Evolutionary conservation across 2,113 vertebrate genomes (phyloP), one percentile per base, ranked within the genome.

Genomic region (Toxotes chatareus): DNA sequence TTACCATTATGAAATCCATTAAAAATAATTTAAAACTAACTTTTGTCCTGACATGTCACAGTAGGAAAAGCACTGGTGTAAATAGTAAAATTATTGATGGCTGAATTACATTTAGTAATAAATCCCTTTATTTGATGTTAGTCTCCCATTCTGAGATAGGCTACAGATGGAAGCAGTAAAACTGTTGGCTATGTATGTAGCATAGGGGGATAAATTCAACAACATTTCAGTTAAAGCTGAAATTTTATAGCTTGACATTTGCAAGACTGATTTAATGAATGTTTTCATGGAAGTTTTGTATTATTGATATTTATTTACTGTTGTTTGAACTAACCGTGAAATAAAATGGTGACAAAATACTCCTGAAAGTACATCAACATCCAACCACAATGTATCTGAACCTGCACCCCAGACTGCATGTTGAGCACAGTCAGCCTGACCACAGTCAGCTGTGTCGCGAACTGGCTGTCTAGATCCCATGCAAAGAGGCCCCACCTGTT

Each of bases 391-490:
- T 36, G 59, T 61, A 69, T 78, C 17, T 66, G 68, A 78, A 77
- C 36, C 38, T 80, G 49, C 68, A 74, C 71, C 74, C 70, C 73
- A 85, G 55, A 73, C 76, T 74, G 60, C 82, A 67, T 49, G 55
- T 49, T 32, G 73, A 53, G 70, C 77, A 65, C 69, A 67, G 32
- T 68, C 17, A 82, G 71, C 32, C 83, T 85, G 85, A 89, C 88
- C 90, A 88, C 90, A 91, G 55, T 85, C 63, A 73, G 79, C 68
- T 84, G 72, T 79, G 64, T 69, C 31, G 67, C 16, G 38, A 56
- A 74, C 70, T 46, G 27, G 34, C 79, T 84, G 85, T 89, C 86
- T 91, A 74, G 74, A 90, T 79, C 32, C 71, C 73, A 88, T 82
- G 80, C 68, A 75, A 63, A 59, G 73, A 81, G 38, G 71, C 5